phyloP scores from a whole-genome alignment of 2,113 vertebrate genomes.

The Lophochroa leadbeateri region DNA sequence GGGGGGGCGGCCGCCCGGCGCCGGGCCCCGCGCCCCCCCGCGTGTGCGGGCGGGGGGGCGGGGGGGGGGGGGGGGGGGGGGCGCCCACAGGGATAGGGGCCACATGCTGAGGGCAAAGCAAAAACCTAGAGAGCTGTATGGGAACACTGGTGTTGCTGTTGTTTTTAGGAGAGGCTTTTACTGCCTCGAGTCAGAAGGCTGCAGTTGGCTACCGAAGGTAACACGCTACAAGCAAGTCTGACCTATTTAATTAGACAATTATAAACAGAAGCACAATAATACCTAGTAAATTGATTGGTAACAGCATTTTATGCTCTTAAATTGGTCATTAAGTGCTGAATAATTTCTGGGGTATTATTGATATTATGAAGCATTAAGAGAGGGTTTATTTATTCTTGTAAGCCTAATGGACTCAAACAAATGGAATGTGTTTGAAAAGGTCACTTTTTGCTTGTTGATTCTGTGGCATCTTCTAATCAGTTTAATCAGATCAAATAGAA shows the following conservation, averaged over 20 bases:
- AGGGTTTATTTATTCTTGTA: constrained; percentile 72
- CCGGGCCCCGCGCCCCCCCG: too few species aligned
- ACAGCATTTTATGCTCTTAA: constrained; percentile 65
- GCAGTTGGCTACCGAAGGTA: constrained; percentile 43
- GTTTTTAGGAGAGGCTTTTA: not conserved
- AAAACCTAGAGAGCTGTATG: not conserved
- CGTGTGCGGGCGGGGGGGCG: too few species aligned
- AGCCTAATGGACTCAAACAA: constrained; percentile 59
- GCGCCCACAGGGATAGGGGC: too few species aligned
- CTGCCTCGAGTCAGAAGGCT: not conserved
- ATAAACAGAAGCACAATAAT: constrained; percentile 60
- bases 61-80: too few species aligned
- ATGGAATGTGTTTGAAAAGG: constrained; percentile 64
- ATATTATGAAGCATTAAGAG: constrained; percentile 64
- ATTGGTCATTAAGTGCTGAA: constrained; percentile 67
- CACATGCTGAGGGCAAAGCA: not conserved
- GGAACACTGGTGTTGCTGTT: not conserved
- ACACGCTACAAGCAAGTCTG: not conserved
- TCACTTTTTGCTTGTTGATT: constrained; percentile 39
- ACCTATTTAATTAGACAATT: constrained; percentile 72
- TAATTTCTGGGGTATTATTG: constrained; percentile 66
- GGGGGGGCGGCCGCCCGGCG: too few species aligned
- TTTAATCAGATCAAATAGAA: constrained; percentile 29
- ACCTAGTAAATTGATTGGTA: constrained; percentile 73
- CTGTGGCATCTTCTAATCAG: constrained; percentile 8